Base-by-base conservation (phyloP, 1,140 invertebrate genomes). In the Odontomachus brunneus region DNA sequence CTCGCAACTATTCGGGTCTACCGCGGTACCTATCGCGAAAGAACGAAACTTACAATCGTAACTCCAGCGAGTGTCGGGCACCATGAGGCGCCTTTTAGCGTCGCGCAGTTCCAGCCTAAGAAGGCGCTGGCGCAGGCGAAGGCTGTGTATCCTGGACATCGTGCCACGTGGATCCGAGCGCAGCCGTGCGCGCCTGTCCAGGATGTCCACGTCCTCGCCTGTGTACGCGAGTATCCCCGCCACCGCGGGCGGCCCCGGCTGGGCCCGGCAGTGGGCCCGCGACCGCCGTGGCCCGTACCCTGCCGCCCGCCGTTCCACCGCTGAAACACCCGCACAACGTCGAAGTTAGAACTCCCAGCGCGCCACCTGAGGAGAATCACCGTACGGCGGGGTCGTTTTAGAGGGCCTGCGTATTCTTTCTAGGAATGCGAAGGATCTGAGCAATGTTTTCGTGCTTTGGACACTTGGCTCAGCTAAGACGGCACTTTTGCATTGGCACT, bases 11-110 rank as follows among this genome's bases (percentile, higher is more conserved):
- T 49, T 75, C 3, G 11, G 15, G 17, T 63, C 12, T 72, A 5
- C n/a, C 44, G 5, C 48, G 38, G n/a, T n/a, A n/a, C n/a, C n/a
- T n/a, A 62, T 29, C 4, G 19, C 55, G 19, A 22, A 57, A 19
- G 2, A 57, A 2, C 33, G 22, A n/a, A 7, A 90, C 95, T 95
- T 92, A 95, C 95, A 94, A 89, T 96, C 95, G 91, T 95, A 96
- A 85, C 93, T 95, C 95, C 95, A 96, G 71, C 95, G 93, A 38
- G 91, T 89, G 55, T 94, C 91, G 57, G 95, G 94, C 84, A 96
- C 93, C 91, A 95, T 94, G 15, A 94, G 88, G 66, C 93, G 89
- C 78, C 73, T 95, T 91, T 90, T 95, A 85, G 89, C 94, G 82
- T 92, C 93, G 91, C 84, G 94, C 12, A 96, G 88, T 86, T 95